Percentiles rank a stretch among this genome's conserved stretches.
These are phyloP conservation scores for Chrysolina americana DNA, from an alignment of 2,888 invertebrate species.

Conservation along the genomic window DNA sequence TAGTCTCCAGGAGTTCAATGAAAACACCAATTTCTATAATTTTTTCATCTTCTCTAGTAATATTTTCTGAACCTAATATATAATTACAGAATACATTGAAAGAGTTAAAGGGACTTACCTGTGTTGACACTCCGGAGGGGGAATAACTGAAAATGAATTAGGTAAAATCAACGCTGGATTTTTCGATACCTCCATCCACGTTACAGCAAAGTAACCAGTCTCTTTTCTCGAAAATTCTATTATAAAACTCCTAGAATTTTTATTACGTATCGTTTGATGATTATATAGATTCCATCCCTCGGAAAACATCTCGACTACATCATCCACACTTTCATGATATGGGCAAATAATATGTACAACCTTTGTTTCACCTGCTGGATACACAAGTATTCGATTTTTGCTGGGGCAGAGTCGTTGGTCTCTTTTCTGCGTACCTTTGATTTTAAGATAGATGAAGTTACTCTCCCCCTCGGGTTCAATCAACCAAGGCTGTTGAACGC, in stretches of 20 bases:
- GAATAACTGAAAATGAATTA: constrained; percentile 71
- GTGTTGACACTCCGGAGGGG: constrained; percentile 79
- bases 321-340: constrained; percentile 67
- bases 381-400: constrained; percentile 80
- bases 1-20: too few species aligned
- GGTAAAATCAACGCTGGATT: constrained; percentile 73
- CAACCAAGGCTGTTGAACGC: constrained; percentile 84
- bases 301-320: constrained; percentile 79
- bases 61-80: too few species aligned
- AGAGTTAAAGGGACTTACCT: constrained; percentile 69
- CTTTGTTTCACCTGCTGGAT: constrained; percentile 78
- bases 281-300: constrained; percentile 72
- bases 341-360: constrained; percentile 80
- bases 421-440: constrained; percentile 75
- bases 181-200: constrained; percentile 85
- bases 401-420: constrained; percentile 74
- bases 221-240: constrained; percentile 83
- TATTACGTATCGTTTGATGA: constrained; percentile 70
- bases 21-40: too few species aligned
- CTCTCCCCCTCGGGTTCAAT: constrained; percentile 83
- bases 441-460: constrained; percentile 80
- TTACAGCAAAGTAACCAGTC: constrained; percentile 81
- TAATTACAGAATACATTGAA: too few species aligned
- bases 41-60: too few species aligned
- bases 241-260: constrained; percentile 78